Conservation (phyloP, 2,113 vertebrate genomes). For the Sapayoa aenigma region DNA sequence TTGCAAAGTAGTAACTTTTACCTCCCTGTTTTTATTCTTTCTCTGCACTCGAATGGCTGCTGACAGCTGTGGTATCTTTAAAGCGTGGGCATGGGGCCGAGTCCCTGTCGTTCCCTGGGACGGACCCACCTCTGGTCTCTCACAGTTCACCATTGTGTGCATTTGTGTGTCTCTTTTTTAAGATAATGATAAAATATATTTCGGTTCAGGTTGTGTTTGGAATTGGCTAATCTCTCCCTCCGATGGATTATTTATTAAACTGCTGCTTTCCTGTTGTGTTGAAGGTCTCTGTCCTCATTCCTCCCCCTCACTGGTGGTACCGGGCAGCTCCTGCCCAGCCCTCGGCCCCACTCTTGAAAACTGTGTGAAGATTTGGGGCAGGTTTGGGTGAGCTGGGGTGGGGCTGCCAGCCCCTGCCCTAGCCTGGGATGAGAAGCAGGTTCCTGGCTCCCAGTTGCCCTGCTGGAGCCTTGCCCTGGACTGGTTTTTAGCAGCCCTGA, state of each 20-base stretch:
- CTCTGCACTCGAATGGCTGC: neutral
- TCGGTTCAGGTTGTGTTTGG: slow-evolving; percentile 33
- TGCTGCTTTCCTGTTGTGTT: slow-evolving; percentile 51
- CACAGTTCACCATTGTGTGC: neutral
- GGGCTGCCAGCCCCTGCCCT: neutral
- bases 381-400: neutral
- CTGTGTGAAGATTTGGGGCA: no score
- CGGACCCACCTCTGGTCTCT: neutral
- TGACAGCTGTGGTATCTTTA: neutral
- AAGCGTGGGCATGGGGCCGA: neutral
- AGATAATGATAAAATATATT: neutral
- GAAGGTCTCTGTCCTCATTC: neutral
- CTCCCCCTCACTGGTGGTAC: neutral
- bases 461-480: neutral
- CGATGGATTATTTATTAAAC: slow-evolving; percentile 65
- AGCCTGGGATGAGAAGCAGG: neutral
- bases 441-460: neutral
- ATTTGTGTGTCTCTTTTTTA: neutral
- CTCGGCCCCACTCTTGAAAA: neutral
- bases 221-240: slow-evolving; percentile 41
- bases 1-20: neutral
- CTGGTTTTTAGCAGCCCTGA: neutral
- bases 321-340: neutral
- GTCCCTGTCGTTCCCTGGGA: neutral
- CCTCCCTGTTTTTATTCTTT: neutral